These are phyloP conservation scores for Lasaia peninsularis DNA, from an alignment of 1,140 invertebrate genomes.

Conservation along the genomic window DNA sequence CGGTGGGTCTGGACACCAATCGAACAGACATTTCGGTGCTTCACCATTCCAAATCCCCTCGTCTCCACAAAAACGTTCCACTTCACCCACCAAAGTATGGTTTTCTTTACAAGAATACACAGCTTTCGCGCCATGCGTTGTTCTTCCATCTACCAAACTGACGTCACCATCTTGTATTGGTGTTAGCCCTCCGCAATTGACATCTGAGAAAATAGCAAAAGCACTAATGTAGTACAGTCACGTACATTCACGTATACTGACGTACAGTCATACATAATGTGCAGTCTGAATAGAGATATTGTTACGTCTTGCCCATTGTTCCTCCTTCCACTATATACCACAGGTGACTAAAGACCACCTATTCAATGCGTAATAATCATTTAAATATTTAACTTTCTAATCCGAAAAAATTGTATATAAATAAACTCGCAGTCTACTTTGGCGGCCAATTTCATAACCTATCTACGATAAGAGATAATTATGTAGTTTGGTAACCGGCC, in stretches of 20 bases:
- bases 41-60: conserved; percentile 89
- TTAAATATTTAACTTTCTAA: too few species aligned
- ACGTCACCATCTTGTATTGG: conserved; percentile 86
- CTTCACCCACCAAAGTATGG: conserved; percentile 88
- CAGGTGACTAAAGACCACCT: too few species aligned
- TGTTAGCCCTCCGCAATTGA: conserved; percentile 87
- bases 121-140: conserved; percentile 87
- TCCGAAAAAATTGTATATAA: too few species aligned
- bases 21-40: conserved; percentile 88
- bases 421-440: too few species aligned
- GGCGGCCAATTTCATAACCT: too few species aligned
- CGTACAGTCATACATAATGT: not conserved
- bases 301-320: too few species aligned
- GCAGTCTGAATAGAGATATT: too few species aligned
- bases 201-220: conserved; percentile 77
- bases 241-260: not conserved
- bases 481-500: too few species aligned
- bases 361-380: too few species aligned
- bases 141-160: conserved; percentile 81
- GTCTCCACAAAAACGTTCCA: conserved; percentile 85
- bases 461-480: too few species aligned
- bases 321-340: too few species aligned
- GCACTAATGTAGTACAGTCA: too few species aligned
- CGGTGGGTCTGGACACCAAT: conserved; percentile 90
- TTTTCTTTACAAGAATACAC: conserved; percentile 89